Evolutionary conservation across 2,888 invertebrate genomes (phyloP), one percentile per base, ranked within the genome.

Genomic region (Encarsia formosa): DNA sequence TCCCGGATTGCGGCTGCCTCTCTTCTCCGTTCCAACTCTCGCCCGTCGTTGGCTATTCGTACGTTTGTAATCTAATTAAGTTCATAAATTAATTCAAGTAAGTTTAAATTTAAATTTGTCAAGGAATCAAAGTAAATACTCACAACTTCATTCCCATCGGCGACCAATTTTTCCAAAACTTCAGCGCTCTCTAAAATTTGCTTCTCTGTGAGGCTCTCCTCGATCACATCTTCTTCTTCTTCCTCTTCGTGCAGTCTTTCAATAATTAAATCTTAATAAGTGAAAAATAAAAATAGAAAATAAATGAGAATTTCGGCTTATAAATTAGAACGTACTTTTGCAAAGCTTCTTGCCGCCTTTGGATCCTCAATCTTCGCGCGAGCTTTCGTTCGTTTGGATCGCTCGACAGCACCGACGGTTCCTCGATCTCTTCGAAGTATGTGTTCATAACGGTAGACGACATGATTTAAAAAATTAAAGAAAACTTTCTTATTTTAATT

Each of bases 91-190:
- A 8, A n/a, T 34, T 2, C 15, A 13, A 0, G 34, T n/a, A 20
- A 3, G 16, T 11, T 20, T 16, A 48, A 52, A 53, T 43, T n/a
- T n/a, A n/a, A n/a, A n/a, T n/a, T n/a, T n/a, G n/a, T n/a, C n/a
- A n/a, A n/a, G n/a, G n/a, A n/a, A 9, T 20, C 16, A 35, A 15
- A 6, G 5, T 22, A 26, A 46, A 2, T 37, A 54, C 64, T 81
- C 51, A 88, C 85, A 65, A 85, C 79, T 63, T 87, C 86, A 44
- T 83, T 80, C 23, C 86, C 87, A 68, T 88, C 87, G 13, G 79
- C 70, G 9, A 83, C 71, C 23, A 88, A 69, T 48, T 84, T 81
- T 59, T 84, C 81, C 19, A 89, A 74, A 37, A 83, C 74, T 52
- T 82, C 81, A 1, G 81, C 80, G 39, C 86, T 87, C 9, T 76